A percentile compares a stretch with the other conserved stretches of the same genome.
Conservation (phyloP, 2,888 invertebrate species). For the Dascillus cervinus region DNA sequence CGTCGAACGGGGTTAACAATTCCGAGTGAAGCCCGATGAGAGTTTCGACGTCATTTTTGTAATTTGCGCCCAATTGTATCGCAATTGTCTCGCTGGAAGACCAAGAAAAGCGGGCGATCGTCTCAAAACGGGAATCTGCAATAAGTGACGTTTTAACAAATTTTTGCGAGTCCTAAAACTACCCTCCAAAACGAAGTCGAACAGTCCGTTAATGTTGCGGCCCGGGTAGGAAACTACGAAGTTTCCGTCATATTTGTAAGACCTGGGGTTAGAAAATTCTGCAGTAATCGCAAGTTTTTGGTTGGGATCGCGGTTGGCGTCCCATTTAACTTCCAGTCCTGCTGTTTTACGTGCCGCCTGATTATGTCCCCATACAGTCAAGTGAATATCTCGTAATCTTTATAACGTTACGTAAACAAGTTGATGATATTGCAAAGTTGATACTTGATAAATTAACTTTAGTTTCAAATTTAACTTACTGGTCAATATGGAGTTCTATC, state of each 20-base stretch:
- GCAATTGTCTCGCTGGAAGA: constrained; percentile 55
- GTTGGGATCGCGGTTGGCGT: constrained; percentile 75
- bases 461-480: constrained; percentile 46
- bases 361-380: constrained; percentile 56
- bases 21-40: constrained; percentile 42
- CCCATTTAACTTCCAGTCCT: constrained; percentile 73
- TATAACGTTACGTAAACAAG: constrained; percentile 14
- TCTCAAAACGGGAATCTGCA: constrained; percentile 38
- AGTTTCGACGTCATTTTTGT: constrained; percentile 46
- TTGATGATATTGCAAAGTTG: constrained; percentile 8
- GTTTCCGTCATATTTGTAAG: constrained; percentile 56
- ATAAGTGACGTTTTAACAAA: constrained; percentile 26
- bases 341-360: constrained; percentile 55
- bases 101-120: constrained; percentile 62
- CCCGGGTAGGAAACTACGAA: constrained; percentile 68
- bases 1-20: constrained; percentile 50
- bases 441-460: constrained; percentile 1
- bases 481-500: constrained; percentile 70
- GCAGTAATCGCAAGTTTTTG: constrained; percentile 59
- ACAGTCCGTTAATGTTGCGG: constrained; percentile 60
- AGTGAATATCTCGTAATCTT: constrained; percentile 66
- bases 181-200: constrained; percentile 52
- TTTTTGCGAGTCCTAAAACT: constrained; percentile 13
- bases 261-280: constrained; percentile 53
- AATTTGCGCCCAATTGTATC: constrained; percentile 53